Base-by-base conservation (phyloP, 2,888 invertebrate genomes). In the Spodoptera exigua region DNA sequence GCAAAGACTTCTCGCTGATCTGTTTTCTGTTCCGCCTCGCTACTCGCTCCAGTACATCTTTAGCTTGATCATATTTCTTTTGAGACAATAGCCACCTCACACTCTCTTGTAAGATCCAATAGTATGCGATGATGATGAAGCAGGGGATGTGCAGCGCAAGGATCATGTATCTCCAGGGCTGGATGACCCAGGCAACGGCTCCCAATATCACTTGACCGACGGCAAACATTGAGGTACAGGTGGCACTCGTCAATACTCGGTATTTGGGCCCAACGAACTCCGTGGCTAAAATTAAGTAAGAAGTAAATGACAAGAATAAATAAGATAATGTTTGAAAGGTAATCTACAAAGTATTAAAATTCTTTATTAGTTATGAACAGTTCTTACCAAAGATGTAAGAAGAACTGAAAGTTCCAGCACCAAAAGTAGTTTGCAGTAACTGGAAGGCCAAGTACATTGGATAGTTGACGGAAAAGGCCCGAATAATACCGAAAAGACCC, bases 191-290 rank as follows among this genome's bases (percentile, higher is more conserved):
- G 0, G 97, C 97, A 0, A 96, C 89, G 16, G 95, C 80, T 0
- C 96, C 97, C 2, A 97, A 87, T 0, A 96, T 70, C 18, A 96
- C 95, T 88, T 96, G 97, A 0, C 97, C 97, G 9, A 96, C 76
- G 0, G 97, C 96, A 75, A 96, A 97, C 89, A 96, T 96, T 7
- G 96, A 95, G 2, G 96, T 95, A 9, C 96, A 94, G 12, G 96
- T 89, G 2, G 96, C 96, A 56, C 97, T 96, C 1, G 96, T 96
- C 13, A 97, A 78, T 0, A 97, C 96, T 36, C 98, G 95, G 60
- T 95, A 95, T 51, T 95, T 95, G 0, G 97, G 96, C 0, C 97
- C 97, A 2, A 97, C 97, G 72, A 97, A 89, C 85, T 98, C 98
- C 59, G 97, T 95, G 46, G 95, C 97, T 97, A 82, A 81, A 79